Base-by-base conservation (phyloP, 2,113 vertebrate species). In the Thunnus maccoyii region DNA sequence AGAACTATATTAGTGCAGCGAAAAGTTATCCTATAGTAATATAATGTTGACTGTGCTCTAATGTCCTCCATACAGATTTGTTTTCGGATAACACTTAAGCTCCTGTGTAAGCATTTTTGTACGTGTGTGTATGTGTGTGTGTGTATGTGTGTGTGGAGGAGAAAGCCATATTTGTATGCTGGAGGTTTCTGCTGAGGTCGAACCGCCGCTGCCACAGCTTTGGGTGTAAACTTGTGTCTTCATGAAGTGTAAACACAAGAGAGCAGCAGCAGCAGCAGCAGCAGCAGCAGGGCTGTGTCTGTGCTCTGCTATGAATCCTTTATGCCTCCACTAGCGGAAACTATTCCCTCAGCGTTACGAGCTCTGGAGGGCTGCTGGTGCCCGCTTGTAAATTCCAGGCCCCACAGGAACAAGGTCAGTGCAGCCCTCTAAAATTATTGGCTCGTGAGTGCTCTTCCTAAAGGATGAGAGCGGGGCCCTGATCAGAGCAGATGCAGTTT, bases 381-480 rank as follows among this genome's bases (percentile, higher is more conserved):
- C 56, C 58, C 44, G 83, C 88, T 88, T 75, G 84, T 88, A 90
- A 93, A 93, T 81, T 86, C 68, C 87, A 83, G 86, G 82, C 89
- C 86, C 81, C 90, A 88, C 91, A 87, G 85, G 88, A 91, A 87
- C 90, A 87, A 84, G 88, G 92, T 90, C 89, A 82, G 73, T 80
- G 72, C 72, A 80, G 87, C 68, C 78, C 60, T 83, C 52, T 54
- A 1, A 75, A 79, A 69, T 48, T 25, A 17, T 4, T 57, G 51
- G 32, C 76, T 73, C 84, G 9, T 41, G 22, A 16, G 54, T 54
- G 68, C 51, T 74, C 48, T 41, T 50, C 47, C 47, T 52, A 0
- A 36, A 81, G 16, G 46, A 72, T 36, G 66, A 32, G 6, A 41
- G 36, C 32, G 7, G 36, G 36, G 36, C 50, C 11, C n/a, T 48